Evolutionary conservation across 1,140 invertebrate species (phyloP).

Genomic region (Tribolium madens): DNA sequence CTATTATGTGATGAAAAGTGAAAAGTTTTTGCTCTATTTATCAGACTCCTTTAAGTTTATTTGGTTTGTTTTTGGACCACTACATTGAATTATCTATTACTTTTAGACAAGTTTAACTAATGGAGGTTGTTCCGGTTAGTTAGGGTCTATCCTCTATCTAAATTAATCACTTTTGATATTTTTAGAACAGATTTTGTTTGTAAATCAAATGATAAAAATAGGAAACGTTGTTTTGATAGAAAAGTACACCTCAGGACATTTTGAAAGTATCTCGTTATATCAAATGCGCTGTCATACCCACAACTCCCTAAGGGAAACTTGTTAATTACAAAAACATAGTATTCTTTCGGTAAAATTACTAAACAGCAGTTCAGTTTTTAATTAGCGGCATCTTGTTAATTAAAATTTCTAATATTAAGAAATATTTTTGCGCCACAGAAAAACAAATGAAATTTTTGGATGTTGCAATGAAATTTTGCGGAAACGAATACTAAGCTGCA

Average conservation of each 20-base stretch:
- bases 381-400: not conserved
- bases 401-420: not conserved
- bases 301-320: constrained; percentile 1
- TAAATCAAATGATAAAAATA: not conserved
- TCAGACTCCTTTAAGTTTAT: not conserved
- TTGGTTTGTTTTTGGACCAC: constrained; percentile 18
- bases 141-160: not conserved
- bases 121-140: constrained; percentile 29
- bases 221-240: not conserved
- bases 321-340: not conserved
- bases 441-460: too few relatives aligned
- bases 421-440: too few relatives aligned
- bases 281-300: constrained; percentile 9
- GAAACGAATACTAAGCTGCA: not conserved
- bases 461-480: not conserved
- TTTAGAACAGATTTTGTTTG: not conserved
- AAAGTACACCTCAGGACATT: not conserved
- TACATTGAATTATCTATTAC: constrained; percentile 22
- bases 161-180: not conserved
- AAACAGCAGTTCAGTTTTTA: not conserved
- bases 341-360: not conserved
- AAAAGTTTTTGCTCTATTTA: constrained; percentile 3
- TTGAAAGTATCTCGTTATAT: not conserved
- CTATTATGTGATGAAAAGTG: not conserved
- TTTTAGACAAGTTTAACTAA: constrained; percentile 35